Evolutionary conservation across 2,888 invertebrate species (phyloP).

Genomic region (Hedychridium roseum): DNA sequence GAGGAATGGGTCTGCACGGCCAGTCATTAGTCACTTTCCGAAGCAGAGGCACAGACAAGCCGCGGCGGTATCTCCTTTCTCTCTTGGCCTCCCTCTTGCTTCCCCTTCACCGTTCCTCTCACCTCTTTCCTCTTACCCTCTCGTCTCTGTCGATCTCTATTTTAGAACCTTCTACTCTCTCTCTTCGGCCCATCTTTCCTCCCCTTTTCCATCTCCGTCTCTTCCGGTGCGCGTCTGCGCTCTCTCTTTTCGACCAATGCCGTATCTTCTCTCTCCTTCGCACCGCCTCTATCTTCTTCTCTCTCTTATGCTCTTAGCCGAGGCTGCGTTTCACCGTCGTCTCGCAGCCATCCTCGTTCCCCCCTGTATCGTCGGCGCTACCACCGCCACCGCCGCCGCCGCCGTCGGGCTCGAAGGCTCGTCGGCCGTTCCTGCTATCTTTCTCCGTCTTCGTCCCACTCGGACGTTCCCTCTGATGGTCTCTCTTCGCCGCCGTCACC

Average conservation of each 20-base stretch:
- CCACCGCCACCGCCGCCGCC: too few species aligned
- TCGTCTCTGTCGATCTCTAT: constrained; percentile 1
- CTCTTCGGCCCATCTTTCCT: too few species aligned
- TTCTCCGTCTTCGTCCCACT: constrained; percentile 13
- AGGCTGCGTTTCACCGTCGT: too few species aligned
- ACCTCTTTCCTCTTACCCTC: constrained; percentile 10
- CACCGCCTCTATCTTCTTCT: constrained; percentile 23
- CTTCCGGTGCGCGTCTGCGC: constrained; percentile 18
- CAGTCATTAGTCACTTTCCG: constrained; percentile 65
- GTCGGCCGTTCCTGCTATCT: constrained; percentile 31
- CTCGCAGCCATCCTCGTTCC: constrained; percentile 16
- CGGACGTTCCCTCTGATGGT: constrained; percentile 2
- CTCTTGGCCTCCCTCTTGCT: constrained; percentile 24
- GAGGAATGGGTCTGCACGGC: constrained; percentile 53
- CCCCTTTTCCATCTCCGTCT: too few species aligned
- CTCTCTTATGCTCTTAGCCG: constrained; percentile 6
- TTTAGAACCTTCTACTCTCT: constrained; percentile 2
- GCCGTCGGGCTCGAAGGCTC: constrained; percentile 19
- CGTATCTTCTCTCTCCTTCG: too few species aligned
- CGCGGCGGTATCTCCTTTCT: constrained; percentile 48
- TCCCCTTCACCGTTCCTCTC: constrained; percentile 24
- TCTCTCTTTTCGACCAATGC: too few species aligned
- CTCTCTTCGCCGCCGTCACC: constrained; percentile 12
- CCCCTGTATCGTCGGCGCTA: constrained; percentile 27
- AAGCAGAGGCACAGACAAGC: constrained; percentile 63